Evolutionary conservation across 2,888 invertebrate genomes (phyloP).

Genomic region (Gasteruption jaculator): DNA sequence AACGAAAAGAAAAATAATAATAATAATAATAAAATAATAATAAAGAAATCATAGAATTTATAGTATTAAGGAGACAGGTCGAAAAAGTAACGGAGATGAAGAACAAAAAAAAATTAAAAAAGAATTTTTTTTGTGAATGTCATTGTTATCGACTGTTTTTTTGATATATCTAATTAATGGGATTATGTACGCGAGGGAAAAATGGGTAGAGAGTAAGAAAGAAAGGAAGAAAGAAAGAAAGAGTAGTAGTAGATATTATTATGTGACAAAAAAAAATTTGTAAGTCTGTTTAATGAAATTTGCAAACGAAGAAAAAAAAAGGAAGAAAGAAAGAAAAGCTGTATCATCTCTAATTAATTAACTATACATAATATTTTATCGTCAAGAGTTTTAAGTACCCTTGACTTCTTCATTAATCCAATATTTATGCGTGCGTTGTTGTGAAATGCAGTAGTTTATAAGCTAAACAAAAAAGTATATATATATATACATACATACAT

Average conservation of each 20-base stretch:
- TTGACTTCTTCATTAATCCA: no score
- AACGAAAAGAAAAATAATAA: no score
- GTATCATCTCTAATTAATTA: no score
- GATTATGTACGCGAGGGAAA: constrained; percentile 17
- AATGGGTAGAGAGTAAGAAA: constrained; percentile 1
- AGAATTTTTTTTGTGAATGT: constrained; percentile 3
- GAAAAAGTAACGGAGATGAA: constrained; percentile 1
- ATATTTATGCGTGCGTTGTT: no score
- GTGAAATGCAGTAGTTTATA: no score
- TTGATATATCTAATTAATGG: constrained; percentile 19
- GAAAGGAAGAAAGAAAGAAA: constrained; percentile 11
- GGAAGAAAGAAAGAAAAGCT: constrained; percentile 16
- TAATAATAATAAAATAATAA: no score
- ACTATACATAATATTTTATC: no score
- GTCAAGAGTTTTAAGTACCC: no score
- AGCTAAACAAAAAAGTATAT: no score
- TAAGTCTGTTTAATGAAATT: no score
- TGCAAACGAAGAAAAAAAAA: constrained; percentile 22
- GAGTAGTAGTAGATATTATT: constrained; percentile 7
- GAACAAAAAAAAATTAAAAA: constrained; percentile 7
- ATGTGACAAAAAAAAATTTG: constrained; percentile 20
- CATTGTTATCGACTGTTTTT: constrained; percentile 19
- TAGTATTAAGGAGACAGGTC: constrained; percentile 12
- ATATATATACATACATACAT: background rate
- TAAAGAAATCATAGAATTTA: constrained; percentile 8